These are phyloP conservation scores for Drosophila littoralis DNA, from an alignment of 1,140 invertebrate species.

Conservation along the genomic window DNA sequence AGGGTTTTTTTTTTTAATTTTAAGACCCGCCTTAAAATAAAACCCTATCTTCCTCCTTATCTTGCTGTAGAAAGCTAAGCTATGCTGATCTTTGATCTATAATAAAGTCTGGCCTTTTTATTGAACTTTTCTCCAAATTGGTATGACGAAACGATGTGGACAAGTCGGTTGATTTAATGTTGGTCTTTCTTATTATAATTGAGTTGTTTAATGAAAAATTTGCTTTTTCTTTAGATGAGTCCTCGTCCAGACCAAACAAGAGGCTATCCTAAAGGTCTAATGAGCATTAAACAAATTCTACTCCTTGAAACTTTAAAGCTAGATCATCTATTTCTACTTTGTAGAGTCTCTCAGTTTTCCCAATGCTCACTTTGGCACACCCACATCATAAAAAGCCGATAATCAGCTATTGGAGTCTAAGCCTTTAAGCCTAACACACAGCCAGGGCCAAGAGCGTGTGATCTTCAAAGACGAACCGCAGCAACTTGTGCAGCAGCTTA, in stretches of 20 bases:
- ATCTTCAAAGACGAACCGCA: slow-evolving; percentile 49
- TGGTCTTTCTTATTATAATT: not conserved
- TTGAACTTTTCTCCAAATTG: not conserved
- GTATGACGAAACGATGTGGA: not conserved
- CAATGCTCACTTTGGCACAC: slow-evolving; percentile 27
- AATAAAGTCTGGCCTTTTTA: not conserved
- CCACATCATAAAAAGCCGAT: slow-evolving; percentile 34
- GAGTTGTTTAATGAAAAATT: too few species aligned
- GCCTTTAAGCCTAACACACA: slow-evolving; percentile 53
- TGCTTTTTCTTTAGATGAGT: not conserved
- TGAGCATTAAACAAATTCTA: too few species aligned
- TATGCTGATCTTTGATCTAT: not conserved
- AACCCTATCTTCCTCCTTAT: too few species aligned
- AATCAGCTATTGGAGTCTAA: slow-evolving; percentile 30
- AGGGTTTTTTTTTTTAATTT: too few species aligned
- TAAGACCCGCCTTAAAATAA: too few species aligned
- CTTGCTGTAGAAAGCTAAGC: not conserved
- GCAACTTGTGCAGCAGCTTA: slow-evolving; percentile 55
- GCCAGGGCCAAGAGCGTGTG: slow-evolving; percentile 58
- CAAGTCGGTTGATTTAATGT: not conserved
- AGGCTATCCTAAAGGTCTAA: not conserved
- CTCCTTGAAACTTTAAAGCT: too few species aligned
- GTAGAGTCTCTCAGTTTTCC: slow-evolving; percentile 9
- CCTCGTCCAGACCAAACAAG: too few species aligned
- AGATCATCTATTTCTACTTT: not conserved